Evolutionary conservation across 1,140 invertebrate genomes (phyloP).

Genomic region (Magallana gigas): DNA sequence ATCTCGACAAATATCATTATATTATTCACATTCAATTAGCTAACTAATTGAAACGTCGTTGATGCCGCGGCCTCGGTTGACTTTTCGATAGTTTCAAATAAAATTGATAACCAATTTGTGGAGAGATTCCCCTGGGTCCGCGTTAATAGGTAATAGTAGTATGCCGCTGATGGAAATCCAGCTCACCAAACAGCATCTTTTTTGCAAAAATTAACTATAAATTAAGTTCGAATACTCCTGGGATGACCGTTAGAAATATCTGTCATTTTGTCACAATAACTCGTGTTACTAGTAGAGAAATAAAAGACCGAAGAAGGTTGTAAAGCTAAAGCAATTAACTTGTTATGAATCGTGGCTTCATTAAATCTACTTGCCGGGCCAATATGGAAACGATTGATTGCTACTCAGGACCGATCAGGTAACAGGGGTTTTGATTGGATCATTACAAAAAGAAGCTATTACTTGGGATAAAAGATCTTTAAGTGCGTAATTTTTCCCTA

Average conservation of each 20-base stretch:
- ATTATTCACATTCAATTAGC: conserved; percentile 38
- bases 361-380: conserved; percentile 32
- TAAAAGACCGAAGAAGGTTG: conserved; percentile 20
- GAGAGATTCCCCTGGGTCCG: background rate
- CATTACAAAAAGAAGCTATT: conserved; percentile 27
- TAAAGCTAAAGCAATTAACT: conserved; percentile 35
- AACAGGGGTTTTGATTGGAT: conserved; percentile 17
- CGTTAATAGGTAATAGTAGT: conserved; percentile 31
- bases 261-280: conserved; percentile 36
- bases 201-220: conserved; percentile 37
- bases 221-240: conserved; percentile 28
- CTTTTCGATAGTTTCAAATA: conserved; percentile 38
- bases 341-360: conserved; percentile 33
- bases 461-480: background rate
- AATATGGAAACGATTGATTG: conserved; percentile 34
- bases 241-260: conserved; percentile 27
- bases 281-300: conserved; percentile 18
- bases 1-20: conserved; percentile 36
- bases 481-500: background rate
- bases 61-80: conserved; percentile 18
- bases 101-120: conserved; percentile 36
- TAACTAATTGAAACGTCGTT: conserved; percentile 31
- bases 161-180: conserved; percentile 12
- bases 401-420: conserved; percentile 22
- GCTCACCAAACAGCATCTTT: conserved; percentile 17